Evolutionary conservation across 2,888 invertebrate genomes (phyloP), one percentile per base, ranked within the genome.

Genomic region (Phyllotreta cruciferae): DNA sequence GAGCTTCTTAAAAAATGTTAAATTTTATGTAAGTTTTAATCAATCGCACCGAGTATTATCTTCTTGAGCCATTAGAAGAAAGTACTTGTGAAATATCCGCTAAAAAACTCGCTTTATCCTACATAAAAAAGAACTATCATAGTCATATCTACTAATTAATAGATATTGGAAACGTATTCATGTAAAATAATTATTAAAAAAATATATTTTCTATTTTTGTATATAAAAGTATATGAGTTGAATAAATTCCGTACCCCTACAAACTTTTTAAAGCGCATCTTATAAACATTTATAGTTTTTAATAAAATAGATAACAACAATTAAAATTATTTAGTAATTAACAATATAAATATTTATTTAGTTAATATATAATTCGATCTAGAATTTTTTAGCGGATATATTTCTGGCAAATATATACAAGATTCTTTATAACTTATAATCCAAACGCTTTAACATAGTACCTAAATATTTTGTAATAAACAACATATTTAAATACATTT

Each of bases 31-130:
- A 44, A 60, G 37, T 60, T 44, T 66, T 62, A 66, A 55, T 61
- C 62, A 73, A 71, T 73, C 73, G 67, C 64, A 60, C 67, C 62
- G 69, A 68, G 73, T 73, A 69, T 69, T 72, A 74, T 72, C 74
- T 55, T 66, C 64, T 56, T 69, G 69, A 69, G 69, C 69, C 68
- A 39, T 24, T 39, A 44, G 63, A 67, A 57, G 58, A 66, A 57
- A 60, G 45, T 62, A 52, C 60, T 45, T 38, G 37, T 37, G 37
- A 37, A 36, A 53, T 60, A 60, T 60, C 60, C 60, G 60, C 60
- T 60, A 60, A 53, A 53, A 36, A 52, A 10, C 38, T 49, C 44
- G n/a, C 8, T 44, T 50, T 53, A 13, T 44, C 7, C 39, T 52
- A n/a, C n/a, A n/a, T n/a, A n/a, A 50, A 50, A 50, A 56, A 55